Evolutionary conservation across 2,797 vertebrate genomes (phyloP), one percentile per base, ranked within the genome.

Genomic region (Nyctibius grandis): DNA sequence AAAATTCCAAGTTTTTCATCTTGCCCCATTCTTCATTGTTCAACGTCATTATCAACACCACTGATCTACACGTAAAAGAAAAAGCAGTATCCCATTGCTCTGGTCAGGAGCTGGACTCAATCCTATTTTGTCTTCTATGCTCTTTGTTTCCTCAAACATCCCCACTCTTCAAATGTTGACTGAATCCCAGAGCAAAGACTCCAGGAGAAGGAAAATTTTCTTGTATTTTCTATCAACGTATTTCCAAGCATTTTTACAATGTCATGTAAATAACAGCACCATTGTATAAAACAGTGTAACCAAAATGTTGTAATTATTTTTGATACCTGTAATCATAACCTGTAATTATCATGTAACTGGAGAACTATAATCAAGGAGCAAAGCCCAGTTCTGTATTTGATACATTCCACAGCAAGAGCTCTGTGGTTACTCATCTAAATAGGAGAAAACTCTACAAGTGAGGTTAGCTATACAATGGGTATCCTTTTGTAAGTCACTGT

Each of bases 331-430:
- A 91, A 96, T 87, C 21, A 54, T 48, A 95, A 91, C 70, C 45
- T 88, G 61, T 31, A 94, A 93, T 93, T 94, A 91, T 74, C 70
- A 70, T 19, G 77, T 77, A 91, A 88, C 78, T 47, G 57, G 72
- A 93, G 81, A 89, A 67, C 60, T 89, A 67, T 88, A 91, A 96
- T 89, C 56, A 77, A 93, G 60, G 74, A 93, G 57, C 29, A 82
- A 69, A 92, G 45, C 75, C 81, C 68, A 64, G 25, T 92, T 85
- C 61, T 42, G 9, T 25, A 44, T 83, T 29, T 45, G 45, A 89
- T 85, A 28, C 1, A 13, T 85, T 93, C 91, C 2, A 3, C 36
- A 77, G 74, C 68, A 73, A 92, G 74, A 91, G 45, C 36, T 93
- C 81, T 47, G n/a, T 57, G 26, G 44, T 77, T 87, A 65, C 1